phyloP scores from a whole-genome alignment of 2,888 invertebrate species.

The Neoitamus cyanurus region DNA sequence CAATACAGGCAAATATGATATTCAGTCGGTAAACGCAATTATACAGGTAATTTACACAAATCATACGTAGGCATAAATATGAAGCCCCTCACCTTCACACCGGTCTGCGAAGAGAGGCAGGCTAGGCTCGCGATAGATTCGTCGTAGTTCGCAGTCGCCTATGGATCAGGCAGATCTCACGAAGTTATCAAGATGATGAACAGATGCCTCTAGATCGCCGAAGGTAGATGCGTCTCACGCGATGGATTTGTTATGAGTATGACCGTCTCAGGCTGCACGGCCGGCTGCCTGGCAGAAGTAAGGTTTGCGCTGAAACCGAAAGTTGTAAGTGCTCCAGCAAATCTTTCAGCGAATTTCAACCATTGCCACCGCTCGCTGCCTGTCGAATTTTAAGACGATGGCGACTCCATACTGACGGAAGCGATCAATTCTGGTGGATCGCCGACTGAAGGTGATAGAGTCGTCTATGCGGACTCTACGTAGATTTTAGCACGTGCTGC shows the following conservation, averaged over 20 bases:
- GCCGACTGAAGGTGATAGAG: constrained; percentile 8
- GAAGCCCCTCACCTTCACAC: constrained; percentile 29
- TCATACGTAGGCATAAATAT: constrained; percentile 43
- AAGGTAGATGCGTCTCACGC: constrained; percentile 36
- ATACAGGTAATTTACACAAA: constrained; percentile 47
- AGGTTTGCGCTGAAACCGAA: constrained; percentile 36
- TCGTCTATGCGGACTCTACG: background rate
- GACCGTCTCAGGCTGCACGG: background rate
- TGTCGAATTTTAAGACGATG: background rate
- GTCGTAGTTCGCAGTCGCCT: constrained; percentile 14
- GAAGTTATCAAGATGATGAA: constrained; percentile 33
- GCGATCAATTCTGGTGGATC: constrained; percentile 39
- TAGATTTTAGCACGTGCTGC: constrained; percentile 2
- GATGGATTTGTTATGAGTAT: constrained; percentile 40
- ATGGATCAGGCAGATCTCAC: constrained; percentile 23
- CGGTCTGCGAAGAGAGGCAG: constrained; percentile 3
- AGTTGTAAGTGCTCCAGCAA: constrained; percentile 21
- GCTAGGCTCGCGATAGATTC: constrained; percentile 21
- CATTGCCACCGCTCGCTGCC: background rate
- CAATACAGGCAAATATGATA: constrained; percentile 38
- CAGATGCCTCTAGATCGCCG: constrained; percentile 1
- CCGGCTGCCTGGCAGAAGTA: background rate
- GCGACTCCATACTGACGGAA: constrained; percentile 14
- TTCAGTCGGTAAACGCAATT: constrained; percentile 38
- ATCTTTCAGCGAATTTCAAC: background rate